Evolutionary conservation across 2,113 vertebrate genomes (phyloP).

Genomic region (Xyrauchen texanus): DNA sequence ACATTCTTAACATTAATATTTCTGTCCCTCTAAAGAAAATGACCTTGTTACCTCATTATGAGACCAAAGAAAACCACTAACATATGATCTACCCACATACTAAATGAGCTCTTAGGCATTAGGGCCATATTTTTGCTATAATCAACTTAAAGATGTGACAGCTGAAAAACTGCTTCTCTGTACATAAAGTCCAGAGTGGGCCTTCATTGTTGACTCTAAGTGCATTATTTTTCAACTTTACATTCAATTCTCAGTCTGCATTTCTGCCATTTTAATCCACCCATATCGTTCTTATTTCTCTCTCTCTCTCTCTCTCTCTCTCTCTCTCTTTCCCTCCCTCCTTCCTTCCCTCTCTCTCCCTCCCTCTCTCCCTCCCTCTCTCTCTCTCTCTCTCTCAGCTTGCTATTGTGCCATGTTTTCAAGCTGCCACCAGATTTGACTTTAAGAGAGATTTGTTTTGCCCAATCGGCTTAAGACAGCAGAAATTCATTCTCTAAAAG

Average conservation of each 20-base stretch:
- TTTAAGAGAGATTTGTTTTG: constrained; percentile 76
- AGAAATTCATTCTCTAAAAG: constrained; percentile 68
- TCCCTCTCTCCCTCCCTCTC: neutral
- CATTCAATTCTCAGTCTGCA: constrained; percentile 27
- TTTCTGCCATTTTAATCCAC: constrained; percentile 29
- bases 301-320: constrained; percentile 5
- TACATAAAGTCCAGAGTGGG: constrained; percentile 22
- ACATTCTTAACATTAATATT: neutral
- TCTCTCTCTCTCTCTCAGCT: constrained; percentile 3
- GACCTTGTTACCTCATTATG: constrained; percentile 9
- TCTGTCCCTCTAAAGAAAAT: neutral
- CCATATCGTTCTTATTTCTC: constrained; percentile 16
- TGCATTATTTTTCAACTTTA: constrained; percentile 39
- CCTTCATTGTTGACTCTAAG: neutral
- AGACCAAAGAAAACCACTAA: constrained; percentile 26
- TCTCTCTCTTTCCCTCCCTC: neutral
- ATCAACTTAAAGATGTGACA: constrained; percentile 25
- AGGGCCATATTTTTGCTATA: constrained; percentile 1
- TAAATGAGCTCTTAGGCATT: constrained; percentile 23
- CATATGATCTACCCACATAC: constrained; percentile 13
- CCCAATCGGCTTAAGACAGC: constrained; percentile 79
- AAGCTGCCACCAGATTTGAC: constrained; percentile 64
- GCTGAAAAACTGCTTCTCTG: constrained; percentile 20
- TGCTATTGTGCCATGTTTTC: constrained; percentile 54
- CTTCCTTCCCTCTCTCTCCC: neutral